phyloP scores from a whole-genome alignment of 2,797 vertebrate species.

The Zalophus californianus region DNA sequence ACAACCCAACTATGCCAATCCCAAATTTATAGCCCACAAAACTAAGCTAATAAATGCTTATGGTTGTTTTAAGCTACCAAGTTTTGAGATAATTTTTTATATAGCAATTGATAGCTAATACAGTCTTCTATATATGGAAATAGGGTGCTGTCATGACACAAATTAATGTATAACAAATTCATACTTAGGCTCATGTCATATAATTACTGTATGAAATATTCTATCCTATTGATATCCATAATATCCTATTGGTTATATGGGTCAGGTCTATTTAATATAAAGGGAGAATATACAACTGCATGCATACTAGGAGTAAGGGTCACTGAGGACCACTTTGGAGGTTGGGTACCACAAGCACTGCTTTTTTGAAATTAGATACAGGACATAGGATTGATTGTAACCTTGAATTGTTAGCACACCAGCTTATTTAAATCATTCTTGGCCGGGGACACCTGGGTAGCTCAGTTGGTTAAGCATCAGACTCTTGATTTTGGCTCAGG shows the following conservation, averaged over 20 bases:
- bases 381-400: neutral
- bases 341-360: neutral
- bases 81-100: neutral
- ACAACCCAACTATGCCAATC: neutral
- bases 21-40: neutral
- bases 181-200: neutral
- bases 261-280: neutral
- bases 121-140: neutral
- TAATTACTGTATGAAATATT: neutral
- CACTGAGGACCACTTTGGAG: neutral
- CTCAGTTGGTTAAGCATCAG: neutral
- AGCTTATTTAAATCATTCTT: neutral
- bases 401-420: neutral
- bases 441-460: neutral
- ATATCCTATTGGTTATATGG: neutral
- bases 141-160: neutral
- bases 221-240: neutral
- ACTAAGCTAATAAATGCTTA: neutral
- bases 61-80: neutral
- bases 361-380: neutral
- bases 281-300: neutral
- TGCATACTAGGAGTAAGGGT: neutral
- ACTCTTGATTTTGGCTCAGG: neutral
- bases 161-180: neutral
- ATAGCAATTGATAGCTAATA: neutral